Evolutionary conservation across 64 coral and sea anemone species (phyloP).

Genomic region (Acropora yongei): DNA sequence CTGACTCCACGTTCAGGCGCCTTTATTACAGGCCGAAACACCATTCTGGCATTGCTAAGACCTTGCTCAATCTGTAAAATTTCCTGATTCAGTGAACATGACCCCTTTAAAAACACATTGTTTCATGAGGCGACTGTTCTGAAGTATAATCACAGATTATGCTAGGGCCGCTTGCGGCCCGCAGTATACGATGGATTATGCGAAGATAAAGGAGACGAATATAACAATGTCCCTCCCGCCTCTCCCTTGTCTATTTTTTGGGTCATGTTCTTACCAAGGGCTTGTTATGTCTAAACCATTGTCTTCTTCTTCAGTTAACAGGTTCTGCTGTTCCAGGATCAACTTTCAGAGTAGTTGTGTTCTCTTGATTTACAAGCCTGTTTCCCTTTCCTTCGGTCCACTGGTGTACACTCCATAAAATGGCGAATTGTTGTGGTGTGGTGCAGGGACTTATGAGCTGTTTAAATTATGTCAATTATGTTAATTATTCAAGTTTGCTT

Average conservation of each 20-base stretch:
- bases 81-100: slow-evolving; percentile 5
- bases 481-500: slow-evolving; percentile 29
- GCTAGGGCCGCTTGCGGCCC: slow-evolving; percentile 56
- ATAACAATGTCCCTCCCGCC: slow-evolving; percentile 21
- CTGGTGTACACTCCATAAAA: slow-evolving; percentile 20
- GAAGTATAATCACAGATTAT: slow-evolving; percentile 73
- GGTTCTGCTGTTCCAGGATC: slow-evolving; percentile 7
- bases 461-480: neutral
- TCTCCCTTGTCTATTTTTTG: slow-evolving; percentile 10
- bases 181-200: slow-evolving; percentile 52
- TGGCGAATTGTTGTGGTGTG: slow-evolving; percentile 3
- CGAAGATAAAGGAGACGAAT: slow-evolving; percentile 51
- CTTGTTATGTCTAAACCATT: neutral
- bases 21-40: slow-evolving; percentile 56
- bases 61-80: neutral
- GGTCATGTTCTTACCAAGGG: slow-evolving; percentile 8
- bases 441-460: neutral
- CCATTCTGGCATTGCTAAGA: slow-evolving; percentile 23
- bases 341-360: neutral
- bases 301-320: slow-evolving; percentile 9
- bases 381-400: slow-evolving; percentile 4
- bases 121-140: slow-evolving; percentile 33
- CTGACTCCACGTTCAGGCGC: slow-evolving; percentile 34
- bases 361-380: slow-evolving; percentile 25
- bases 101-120: slow-evolving; percentile 24